These are phyloP conservation scores for Chalcosyrphus nemorum DNA, from an alignment of 2,888 invertebrate genomes.

Conservation along the genomic window DNA sequence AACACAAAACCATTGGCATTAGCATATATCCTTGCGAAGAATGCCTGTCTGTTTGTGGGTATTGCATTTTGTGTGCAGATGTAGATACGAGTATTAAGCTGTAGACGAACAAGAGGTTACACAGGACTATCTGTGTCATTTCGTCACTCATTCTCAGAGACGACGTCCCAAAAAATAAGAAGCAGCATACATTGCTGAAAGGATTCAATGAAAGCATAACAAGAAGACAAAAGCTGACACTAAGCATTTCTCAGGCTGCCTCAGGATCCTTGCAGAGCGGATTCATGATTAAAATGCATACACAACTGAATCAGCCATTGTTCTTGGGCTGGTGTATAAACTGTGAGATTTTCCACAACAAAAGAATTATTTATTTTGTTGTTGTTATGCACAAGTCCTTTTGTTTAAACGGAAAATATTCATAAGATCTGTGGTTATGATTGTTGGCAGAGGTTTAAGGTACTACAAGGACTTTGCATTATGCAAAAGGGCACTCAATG, in stretches of 20 bases:
- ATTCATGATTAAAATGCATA: constrained; percentile 36
- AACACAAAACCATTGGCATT: constrained; percentile 7
- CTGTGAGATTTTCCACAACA: constrained; percentile 1
- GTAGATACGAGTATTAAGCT: no score
- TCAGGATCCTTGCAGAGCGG: background rate
- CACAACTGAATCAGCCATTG: background rate
- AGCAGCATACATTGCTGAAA: background rate
- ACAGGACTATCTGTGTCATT: constrained; percentile 26
- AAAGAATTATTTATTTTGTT: constrained; percentile 17
- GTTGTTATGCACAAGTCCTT: constrained; percentile 5
- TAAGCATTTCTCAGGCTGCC: constrained; percentile 6
- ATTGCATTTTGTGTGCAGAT: constrained; percentile 1
- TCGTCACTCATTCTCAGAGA: constrained; percentile 12
- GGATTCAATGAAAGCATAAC: constrained; percentile 54
- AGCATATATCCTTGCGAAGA: constrained; percentile 34
- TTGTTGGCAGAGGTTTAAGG: background rate
- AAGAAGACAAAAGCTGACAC: constrained; percentile 46
- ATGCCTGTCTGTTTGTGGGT: background rate
- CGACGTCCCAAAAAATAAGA: background rate
- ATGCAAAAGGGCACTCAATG: background rate
- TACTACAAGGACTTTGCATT: background rate
- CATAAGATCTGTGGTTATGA: constrained; percentile 1
- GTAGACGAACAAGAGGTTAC: background rate
- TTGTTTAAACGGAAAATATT: background rate
- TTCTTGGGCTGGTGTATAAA: background rate